Evolutionary conservation across 1,140 invertebrate genomes (phyloP).

Genomic region (Brachionus rubens): DNA sequence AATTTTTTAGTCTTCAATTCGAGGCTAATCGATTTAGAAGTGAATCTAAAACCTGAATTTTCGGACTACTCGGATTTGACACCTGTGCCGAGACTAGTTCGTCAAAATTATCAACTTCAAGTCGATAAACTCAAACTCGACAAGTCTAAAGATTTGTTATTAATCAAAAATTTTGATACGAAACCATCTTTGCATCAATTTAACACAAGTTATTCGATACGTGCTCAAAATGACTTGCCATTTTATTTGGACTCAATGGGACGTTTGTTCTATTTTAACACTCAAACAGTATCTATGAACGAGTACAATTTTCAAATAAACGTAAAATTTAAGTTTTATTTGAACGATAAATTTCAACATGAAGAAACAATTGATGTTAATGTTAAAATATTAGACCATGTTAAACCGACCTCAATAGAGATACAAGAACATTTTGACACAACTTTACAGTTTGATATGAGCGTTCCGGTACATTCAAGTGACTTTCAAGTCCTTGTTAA

Average conservation of each 20-base stretch:
- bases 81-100: not conserved
- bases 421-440: not conserved
- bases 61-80: not conserved
- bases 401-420: too few relatives aligned
- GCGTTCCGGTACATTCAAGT: not conserved
- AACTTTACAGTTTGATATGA: not conserved
- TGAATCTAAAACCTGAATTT: not conserved
- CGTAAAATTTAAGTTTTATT: not conserved
- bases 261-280: conserved; percentile 17
- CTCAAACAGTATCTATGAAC: not conserved
- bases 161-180: not conserved
- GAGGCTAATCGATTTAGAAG: not conserved
- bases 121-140: not conserved
- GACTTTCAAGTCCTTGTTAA: not conserved
- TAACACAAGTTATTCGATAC: not conserved
- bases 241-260: conserved; percentile 5
- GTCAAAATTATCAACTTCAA: not conserved
- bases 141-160: not conserved
- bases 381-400: not conserved
- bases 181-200: not conserved
- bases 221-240: not conserved
- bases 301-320: not conserved
- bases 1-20: not conserved
- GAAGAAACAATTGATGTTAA: not conserved
- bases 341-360: not conserved